Evolutionary conservation across 2,797 vertebrate species (phyloP).

Genomic region (Gobionotothen gibberifrons): DNA sequence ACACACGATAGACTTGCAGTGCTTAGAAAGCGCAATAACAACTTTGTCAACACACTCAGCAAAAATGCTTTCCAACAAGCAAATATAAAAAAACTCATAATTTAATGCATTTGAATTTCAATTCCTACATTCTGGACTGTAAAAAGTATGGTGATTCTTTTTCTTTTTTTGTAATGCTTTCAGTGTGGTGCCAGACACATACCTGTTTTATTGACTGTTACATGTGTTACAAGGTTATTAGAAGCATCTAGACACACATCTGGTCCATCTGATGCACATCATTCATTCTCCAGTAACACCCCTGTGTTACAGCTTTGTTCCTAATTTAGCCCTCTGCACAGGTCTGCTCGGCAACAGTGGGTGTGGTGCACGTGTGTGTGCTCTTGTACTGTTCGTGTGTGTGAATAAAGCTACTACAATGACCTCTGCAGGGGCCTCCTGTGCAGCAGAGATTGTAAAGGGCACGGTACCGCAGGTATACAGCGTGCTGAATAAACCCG

Average conservation of each 20-base stretch:
- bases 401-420: constrained; percentile 45
- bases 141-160: too few relatives aligned
- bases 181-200: constrained; percentile 22
- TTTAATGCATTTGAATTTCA: constrained; percentile 62
- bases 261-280: constrained; percentile 56
- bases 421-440: constrained; percentile 60
- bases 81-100: constrained; percentile 41
- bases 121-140: not conserved
- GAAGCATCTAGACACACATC: constrained; percentile 63
- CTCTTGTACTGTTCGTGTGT: constrained; percentile 18
- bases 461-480: constrained; percentile 57
- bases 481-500: constrained; percentile 45
- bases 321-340: constrained; percentile 63
- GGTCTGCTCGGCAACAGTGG: constrained; percentile 72
- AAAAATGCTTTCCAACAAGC: constrained; percentile 47
- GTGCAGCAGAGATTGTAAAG: constrained; percentile 61
- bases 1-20: constrained; percentile 23
- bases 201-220: constrained; percentile 40
- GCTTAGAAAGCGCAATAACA: constrained; percentile 40
- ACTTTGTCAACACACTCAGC: constrained; percentile 48
- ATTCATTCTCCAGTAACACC: constrained; percentile 34
- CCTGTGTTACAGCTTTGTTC: constrained; percentile 54
- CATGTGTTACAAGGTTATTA: constrained; percentile 56
- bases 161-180: not conserved
- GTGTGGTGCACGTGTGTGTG: constrained; percentile 20